Base-by-base conservation (phyloP, 2,888 invertebrate genomes). In the Leucozona laternaria region DNA sequence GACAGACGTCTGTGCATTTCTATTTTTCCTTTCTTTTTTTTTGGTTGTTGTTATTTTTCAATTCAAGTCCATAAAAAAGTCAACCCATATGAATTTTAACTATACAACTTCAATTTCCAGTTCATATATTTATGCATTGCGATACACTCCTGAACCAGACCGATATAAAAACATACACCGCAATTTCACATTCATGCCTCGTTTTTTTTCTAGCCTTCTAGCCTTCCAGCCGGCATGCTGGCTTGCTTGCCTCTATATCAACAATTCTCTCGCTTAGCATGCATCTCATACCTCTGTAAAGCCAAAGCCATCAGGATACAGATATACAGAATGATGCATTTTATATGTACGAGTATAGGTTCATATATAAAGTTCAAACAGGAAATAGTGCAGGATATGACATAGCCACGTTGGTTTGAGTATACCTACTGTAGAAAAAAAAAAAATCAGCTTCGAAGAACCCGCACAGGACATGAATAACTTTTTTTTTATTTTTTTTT, bases 311-410 rank as follows among this genome's bases (percentile, higher is more conserved):
- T 28, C 45, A 8, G 22, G 45, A 76, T 57, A 55, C 28, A 66
- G 48, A 20, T 13, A 48, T 2, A 45, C n/a, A 45, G 48, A 53
- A 48, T 76, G 81, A 81, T 81, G 81, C 81, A 77, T 77, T 81
- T 71, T 31, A 15, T 31, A 8, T 31, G 5, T 31, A n/a, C n/a
- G n/a, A n/a, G n/a, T n/a, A 7, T 31, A 31, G 8, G 2, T 31
- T 5, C 6, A 6, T 31, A 8, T 22, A 57, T 48, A 58, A 72
- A 83, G 60, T 68, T 83, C 60, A 78, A 66, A 82, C 72, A 78
- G 82, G 78, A 82, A 73, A 73, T 68, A 34, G 66, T 79, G 43
- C 68, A 78, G 79, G 82, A 83, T 83, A 78, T 83, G 72, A 79
- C 78, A 79, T 83, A 53, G 73, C 79, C 78, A 79, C 82, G 68